Percentiles rank a stretch among this genome's conserved stretches.
phyloP scores from a whole-genome alignment of 2,888 invertebrate genomes.

The Rhimphoctona megacephalus region DNA sequence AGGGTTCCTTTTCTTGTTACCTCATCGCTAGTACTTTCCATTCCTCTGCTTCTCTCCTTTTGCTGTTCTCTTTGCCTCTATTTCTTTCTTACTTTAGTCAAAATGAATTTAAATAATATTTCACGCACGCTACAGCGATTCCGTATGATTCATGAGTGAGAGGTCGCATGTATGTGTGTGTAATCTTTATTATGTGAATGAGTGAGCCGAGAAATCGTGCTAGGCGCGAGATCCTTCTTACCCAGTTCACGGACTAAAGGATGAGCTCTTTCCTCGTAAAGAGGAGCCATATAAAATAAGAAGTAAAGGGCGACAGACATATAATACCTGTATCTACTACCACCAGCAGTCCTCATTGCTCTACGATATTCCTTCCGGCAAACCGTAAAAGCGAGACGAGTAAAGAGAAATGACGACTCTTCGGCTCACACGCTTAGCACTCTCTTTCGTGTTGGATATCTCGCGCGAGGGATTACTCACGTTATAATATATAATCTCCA shows the following conservation, averaged over 20 bases:
- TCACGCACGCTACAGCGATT: conserved; percentile 64
- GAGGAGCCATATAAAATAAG: conserved; percentile 52
- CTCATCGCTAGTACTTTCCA: conserved; percentile 6
- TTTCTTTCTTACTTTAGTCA: conserved; percentile 3
- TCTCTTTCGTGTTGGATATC: conserved; percentile 34
- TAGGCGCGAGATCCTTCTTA: conserved; percentile 38
- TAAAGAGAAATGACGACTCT: conserved; percentile 46
- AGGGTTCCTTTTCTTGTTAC: conserved; percentile 22
- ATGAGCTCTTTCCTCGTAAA: conserved; percentile 57
- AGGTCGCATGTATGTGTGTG: background rate
- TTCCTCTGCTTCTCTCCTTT: background rate
- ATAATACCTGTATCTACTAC: conserved; percentile 53
- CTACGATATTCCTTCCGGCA: conserved; percentile 18
- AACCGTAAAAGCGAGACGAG: conserved; percentile 46
- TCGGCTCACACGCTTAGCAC: conserved; percentile 9
- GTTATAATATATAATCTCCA: conserved; percentile 66
- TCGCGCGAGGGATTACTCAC: conserved; percentile 53
- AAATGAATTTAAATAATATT: conserved; percentile 72
- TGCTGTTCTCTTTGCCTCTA: background rate
- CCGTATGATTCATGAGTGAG: conserved; percentile 36
- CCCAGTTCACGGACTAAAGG: conserved; percentile 45
- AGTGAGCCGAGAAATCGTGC: conserved; percentile 47
- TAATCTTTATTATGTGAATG: conserved; percentile 60
- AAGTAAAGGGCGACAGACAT: conserved; percentile 42
- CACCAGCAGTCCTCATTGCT: conserved; percentile 44